Evolutionary conservation across 64 coral and sea anemone species (phyloP), one percentile per base, ranked within the genome.

Genomic region (Montipora foliosa): DNA sequence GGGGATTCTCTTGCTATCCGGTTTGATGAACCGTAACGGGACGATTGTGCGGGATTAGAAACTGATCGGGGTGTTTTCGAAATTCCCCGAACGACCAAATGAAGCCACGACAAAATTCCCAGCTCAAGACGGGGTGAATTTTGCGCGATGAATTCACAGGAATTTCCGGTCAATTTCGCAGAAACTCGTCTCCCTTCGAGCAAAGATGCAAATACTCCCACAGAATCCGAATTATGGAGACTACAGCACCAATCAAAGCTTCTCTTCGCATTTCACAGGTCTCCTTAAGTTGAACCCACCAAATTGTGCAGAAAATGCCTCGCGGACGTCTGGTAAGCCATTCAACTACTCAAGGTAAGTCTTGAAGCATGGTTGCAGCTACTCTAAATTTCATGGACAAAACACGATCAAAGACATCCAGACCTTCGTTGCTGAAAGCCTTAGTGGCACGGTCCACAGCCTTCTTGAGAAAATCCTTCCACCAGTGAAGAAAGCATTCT

Each of bases 381-480:
- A 92, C 94, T 74, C 91, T 82, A 10, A 92, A 92, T 24, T 95
- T 92, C 94, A 95, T 95, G 3, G 94, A 90, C 51, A 95, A 77
- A 19, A 80, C 74, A 6, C 94, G 67, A 59, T 95, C 94, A 16
- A 77, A 95, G 20, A 87, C 80, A 8, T 87, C 77, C 64, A 95
- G 83, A 51, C 83, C 94, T 49, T 92, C 94, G 20, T 95, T 95
- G 48, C 84, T 92, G 50, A 95, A 95, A n/a, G 90, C 94, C 16
- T 60, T 49, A 3, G 91, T 91, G 0, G 94, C 94, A 57, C 77
- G 46, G 12, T 89, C 87, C 4, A 76, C 78, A 44, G 94, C 94
- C 19, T 69, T 81, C 10, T 53, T 92, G 70, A 95, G 87, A 13
- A 79, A 92, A 13, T 92, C 82, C 62, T 92, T 95, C 10, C 94